Base-by-base conservation (phyloP, 2,797 vertebrate species). In the Falco columbarius region DNA sequence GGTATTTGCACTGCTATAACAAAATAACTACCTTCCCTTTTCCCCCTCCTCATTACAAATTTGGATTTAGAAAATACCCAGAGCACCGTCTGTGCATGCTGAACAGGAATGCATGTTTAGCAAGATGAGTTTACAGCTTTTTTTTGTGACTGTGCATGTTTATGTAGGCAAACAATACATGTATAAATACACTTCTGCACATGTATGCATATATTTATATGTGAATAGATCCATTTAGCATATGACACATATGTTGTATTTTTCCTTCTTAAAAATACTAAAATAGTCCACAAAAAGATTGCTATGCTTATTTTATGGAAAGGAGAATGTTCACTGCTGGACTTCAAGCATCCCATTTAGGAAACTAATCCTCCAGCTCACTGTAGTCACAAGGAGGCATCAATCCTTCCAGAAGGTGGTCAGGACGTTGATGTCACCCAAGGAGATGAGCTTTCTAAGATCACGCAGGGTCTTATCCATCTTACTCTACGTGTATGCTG, bases 31-130 rank as follows among this genome's bases (percentile, higher is more conserved):
- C 67, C 44, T 44, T 65, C n/a, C 46, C 17, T 68, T 46, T 54
- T 27, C 66, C 58, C 22, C 29, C 38, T 38, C 32, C n/a, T 44
- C 12, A 0, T 80, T 76, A 42, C 23, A 27, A 62, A 81, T 24
- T 15, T 4, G 20, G 12, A 16, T 62, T 36, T 84, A 32, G 65
- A 42, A 51, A 46, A 51, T 34, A 11, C 8, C 38, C 13, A 14
- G 23, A 74, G 2, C 47, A 8, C 56, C 5, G 0, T 3, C 6
- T 21, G 22, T 19, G 10, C 2, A 0, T 6, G 40, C 32, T 36
- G 72, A 55, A 34, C 13, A 5, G 36, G 15, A 46, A 8, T 0
- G 7, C 40, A 17, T 7, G 20, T 55, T 85, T 32, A 73, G 30
- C 11, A 42, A 20, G 42, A 34, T 3, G 18, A 66, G 22, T 74